Evolutionary conservation across 2,113 vertebrate genomes (phyloP), one percentile per base, ranked within the genome.

Genomic region (Microcebus murinus): DNA sequence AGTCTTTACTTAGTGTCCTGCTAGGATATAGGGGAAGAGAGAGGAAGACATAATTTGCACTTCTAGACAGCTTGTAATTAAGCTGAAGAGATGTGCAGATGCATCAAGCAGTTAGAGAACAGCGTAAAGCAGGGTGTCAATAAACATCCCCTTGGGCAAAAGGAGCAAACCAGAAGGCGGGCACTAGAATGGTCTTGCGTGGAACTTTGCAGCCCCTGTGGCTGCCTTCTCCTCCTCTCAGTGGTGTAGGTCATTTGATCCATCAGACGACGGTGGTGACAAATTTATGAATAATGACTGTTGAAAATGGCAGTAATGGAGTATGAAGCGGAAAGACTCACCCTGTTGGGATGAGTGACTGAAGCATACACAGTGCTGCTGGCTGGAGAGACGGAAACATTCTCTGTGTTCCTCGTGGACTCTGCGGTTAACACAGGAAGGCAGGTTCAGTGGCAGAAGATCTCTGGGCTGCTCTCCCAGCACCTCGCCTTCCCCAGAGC

Each of bases 311-410:
- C 29, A 59, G 1, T 4, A 4, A 63, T 57, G 65, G 31, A 65
- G 3, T 59, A 55, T 17, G 59, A 68, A 87, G 20, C 76, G 87
- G 45, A 73, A 88, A 91, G 57, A 96, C 96, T 97, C 68, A 97
- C 97, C 92, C 0, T 36, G 1, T 36, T 29, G 31, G 96, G 71
- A 68, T 85, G 94, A 57, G 20, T 86, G 90, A 98, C 90, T 57
- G 81, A 87, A 5, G 48, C 92, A 23, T 98, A 97, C 67, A 98
- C 92, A 1, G 97, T 97, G 36, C 15, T 97, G 42, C 8, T 96
- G 11, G 71, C 96, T 6, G 88, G 39, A 90, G 90, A 85, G 36
- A 31, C 8, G 8, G 70, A 68, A 6, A 15, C 0, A 13, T 61
- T 42, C 2, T 87, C 84, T 84, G 25, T 29, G 91, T 73, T 85